Base-by-base conservation (phyloP, 2,888 invertebrate genomes). In the Limenitis camilla region DNA sequence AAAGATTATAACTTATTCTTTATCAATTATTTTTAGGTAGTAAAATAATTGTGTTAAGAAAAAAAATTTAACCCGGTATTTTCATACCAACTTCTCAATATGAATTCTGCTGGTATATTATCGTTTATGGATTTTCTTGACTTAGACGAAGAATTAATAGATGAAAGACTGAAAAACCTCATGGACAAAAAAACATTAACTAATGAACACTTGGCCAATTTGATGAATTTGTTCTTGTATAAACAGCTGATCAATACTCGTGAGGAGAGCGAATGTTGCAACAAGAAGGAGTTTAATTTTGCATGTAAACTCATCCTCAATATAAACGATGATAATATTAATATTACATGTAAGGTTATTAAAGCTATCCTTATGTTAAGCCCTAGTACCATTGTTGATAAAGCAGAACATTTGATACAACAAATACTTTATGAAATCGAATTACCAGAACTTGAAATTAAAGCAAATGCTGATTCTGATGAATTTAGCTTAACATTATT, bases 371-470 rank as follows among this genome's bases (percentile, higher is more conserved):
- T 88, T 7, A 60, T 63, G 36, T 61, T 88, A 2, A 76, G 82
- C 53, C 62, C 63, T 4, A 69, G 58, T 36, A 76, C 63, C 31
- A 54, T 88, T 11, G 53, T 71, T 0, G 66, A 70, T 56, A 81
- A 81, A 61, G 74, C 81, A 0, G 86, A 88, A 62, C 88, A 88
- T 69, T 69, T 88, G 35, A 49, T 88, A 7, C 85, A 86, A 58
- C 88, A 88, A 63, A 69, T 87, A 28, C 52, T 88, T 10, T 62
- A 61, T 4, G 68, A 70, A 49, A 59, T 81, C 29, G 65, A 71
- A 55, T 54, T 74, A 30, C 59, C 62, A 31, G 29, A 48, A 27
- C 56, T 58, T 38, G 40, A 48, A n/a, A 58, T 52, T 39, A 58
- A 54, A 9, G 36, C 27, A 11, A 50, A 51, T 28, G 52, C 57